Evolutionary conservation across 2,797 vertebrate genomes (phyloP).

Genomic region (Intellagama lesueurii): DNA sequence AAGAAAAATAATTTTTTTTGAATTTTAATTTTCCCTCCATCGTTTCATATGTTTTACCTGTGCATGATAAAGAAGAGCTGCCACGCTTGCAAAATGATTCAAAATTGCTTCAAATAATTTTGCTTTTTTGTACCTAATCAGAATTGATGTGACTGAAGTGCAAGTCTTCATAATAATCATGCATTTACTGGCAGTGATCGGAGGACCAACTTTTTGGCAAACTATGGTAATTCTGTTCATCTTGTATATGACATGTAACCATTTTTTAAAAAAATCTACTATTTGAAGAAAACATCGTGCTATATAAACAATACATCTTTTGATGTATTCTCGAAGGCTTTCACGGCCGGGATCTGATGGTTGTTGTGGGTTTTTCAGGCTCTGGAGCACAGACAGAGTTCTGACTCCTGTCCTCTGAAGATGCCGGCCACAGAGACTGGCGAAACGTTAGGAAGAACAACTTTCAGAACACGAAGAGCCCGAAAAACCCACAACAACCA

Average conservation of each 20-base stretch:
- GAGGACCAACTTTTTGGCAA: constrained; percentile 98
- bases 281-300: neutral
- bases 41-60: constrained; percentile 56
- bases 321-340: no score
- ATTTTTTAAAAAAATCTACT: constrained; percentile 56
- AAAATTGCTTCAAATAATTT: constrained; percentile 81
- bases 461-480: no score
- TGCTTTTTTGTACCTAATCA: constrained; percentile 86
- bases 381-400: no score
- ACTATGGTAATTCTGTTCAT: constrained; percentile 90
- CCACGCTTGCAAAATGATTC: constrained; percentile 77
- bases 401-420: no score
- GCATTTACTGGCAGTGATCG: constrained; percentile 97
- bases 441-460: no score
- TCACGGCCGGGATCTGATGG: no score
- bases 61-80: constrained; percentile 80
- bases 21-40: constrained; percentile 49
- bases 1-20: constrained; percentile 37
- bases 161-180: constrained; percentile 99
- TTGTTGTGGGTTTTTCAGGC: no score
- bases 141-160: constrained; percentile 99
- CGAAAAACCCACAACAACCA: no score
- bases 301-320: constrained; percentile 23
- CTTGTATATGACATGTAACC: constrained; percentile 61
- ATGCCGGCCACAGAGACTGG: no score